A percentile compares a stretch with the other conserved stretches of the same genome.
phyloP scores from a whole-genome alignment of 2,888 invertebrate species.

The Andrena bucephala region DNA sequence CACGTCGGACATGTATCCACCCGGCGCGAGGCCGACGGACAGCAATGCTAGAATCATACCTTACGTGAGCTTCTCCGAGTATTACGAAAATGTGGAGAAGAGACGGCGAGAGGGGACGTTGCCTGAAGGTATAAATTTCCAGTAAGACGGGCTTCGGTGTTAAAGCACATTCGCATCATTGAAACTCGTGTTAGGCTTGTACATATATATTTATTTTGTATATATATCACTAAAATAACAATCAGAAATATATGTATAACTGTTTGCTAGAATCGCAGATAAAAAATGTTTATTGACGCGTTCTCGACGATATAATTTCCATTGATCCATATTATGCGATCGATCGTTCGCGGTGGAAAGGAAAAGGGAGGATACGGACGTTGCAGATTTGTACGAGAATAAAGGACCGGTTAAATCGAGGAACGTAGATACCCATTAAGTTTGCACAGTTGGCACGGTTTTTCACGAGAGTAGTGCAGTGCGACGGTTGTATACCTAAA shows the following conservation, averaged over 20 bases:
- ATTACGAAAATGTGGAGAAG: conserved; percentile 90
- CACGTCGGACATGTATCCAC: conserved; percentile 81
- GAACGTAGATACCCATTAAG: background rate
- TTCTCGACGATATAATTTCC: background rate
- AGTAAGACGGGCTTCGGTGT: conserved; percentile 9
- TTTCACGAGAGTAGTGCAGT: background rate
- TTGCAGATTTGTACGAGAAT: background rate
- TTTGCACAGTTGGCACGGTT: background rate
- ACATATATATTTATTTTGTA: conserved; percentile 37
- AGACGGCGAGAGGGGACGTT: conserved; percentile 89
- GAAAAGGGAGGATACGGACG: background rate
- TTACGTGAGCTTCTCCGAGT: conserved; percentile 94
- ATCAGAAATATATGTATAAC: conserved; percentile 26
- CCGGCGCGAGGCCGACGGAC: conserved; percentile 86
- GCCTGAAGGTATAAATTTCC: conserved; percentile 88
- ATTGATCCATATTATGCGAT: background rate
- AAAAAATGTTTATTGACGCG: background rate
- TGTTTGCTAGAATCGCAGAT: conserved; percentile 28
- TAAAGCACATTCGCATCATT: background rate
- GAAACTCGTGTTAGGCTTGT: conserved; percentile 16
- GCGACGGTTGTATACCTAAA: conserved; percentile 3
- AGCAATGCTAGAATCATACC: conserved; percentile 90
- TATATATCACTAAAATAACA: conserved; percentile 25
- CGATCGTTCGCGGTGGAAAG: background rate
- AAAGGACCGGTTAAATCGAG: background rate